Percentiles rank a stretch among this genome's conserved stretches.
phyloP scores from a whole-genome alignment of 2,888 invertebrate genomes.

The Eueremaeus valkanovi region DNA sequence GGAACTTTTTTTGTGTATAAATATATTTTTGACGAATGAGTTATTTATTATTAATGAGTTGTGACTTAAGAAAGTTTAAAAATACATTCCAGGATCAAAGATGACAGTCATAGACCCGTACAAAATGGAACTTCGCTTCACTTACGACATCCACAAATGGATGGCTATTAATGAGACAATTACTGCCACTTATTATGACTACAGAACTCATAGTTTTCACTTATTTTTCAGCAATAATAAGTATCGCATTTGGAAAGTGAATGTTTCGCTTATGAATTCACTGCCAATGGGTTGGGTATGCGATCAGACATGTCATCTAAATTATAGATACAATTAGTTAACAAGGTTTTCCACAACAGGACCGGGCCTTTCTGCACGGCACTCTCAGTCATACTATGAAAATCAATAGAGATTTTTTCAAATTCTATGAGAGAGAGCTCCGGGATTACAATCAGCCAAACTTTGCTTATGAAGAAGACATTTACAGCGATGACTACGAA shows the following conservation, averaged over 20 bases:
- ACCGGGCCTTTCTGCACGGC: slow-evolving; percentile 39
- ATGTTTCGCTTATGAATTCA: slow-evolving; percentile 36
- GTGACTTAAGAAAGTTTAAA: not conserved
- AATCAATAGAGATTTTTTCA: slow-evolving; percentile 38
- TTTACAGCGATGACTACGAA: not conserved
- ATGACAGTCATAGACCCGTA: slow-evolving; percentile 40
- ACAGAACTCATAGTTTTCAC: slow-evolving; percentile 32
- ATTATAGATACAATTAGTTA: not conserved
- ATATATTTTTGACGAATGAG: too few relatives aligned
- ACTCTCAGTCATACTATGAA: slow-evolving; percentile 24
- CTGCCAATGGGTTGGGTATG: slow-evolving; percentile 40
- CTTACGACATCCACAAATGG: slow-evolving; percentile 39
- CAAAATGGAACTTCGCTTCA: slow-evolving; percentile 35
- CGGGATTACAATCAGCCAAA: slow-evolving; percentile 27
- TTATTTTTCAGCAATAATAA: slow-evolving; percentile 35
- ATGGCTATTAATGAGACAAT: slow-evolving; percentile 40
- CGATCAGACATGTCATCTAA: not conserved
- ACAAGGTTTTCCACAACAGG: not conserved
- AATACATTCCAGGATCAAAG: slow-evolving; percentile 28
- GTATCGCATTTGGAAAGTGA: slow-evolving; percentile 38
- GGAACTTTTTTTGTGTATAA: too few relatives aligned
- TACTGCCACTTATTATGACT: slow-evolving; percentile 38
- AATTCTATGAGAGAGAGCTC: slow-evolving; percentile 32
- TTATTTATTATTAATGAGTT: not conserved
- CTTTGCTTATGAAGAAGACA: not conserved